Percentiles rank a stretch among this genome's conserved stretches.
Evolutionary conservation across 2,797 vertebrate genomes (phyloP).

Genomic region (Myripristis murdjan): DNA sequence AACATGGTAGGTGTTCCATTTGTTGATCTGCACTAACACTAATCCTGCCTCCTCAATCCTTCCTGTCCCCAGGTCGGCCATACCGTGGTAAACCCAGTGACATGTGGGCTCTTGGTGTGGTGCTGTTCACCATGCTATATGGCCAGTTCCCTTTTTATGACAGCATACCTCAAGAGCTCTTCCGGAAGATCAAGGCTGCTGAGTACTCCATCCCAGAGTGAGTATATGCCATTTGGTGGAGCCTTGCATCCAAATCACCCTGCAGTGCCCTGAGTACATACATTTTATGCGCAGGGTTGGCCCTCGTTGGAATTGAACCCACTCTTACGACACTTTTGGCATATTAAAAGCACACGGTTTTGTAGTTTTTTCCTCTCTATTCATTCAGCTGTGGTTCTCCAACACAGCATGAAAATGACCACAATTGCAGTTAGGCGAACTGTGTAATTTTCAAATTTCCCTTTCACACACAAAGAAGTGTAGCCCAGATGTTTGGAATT

Average conservation of each 20-base stretch:
- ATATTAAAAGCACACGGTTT: neutral
- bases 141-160: constrained; percentile 99
- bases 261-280: too few species aligned
- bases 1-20: neutral
- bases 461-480: neutral
- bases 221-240: constrained; percentile 46
- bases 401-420: neutral
- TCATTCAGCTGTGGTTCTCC: neutral
- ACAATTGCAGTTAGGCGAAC: neutral
- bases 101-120: constrained; percentile 98
- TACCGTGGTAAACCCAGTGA: constrained; percentile 98
- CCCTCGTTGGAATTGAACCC: neutral
- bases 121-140: constrained; percentile 99
- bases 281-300: too few species aligned
- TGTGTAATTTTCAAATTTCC: neutral
- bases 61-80: constrained; percentile 89
- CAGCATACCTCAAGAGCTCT: constrained; percentile 99
- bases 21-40: neutral
- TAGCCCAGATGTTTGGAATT: neutral
- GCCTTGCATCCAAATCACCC: too few species aligned
- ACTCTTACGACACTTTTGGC: neutral
- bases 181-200: constrained; percentile 99
- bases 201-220: constrained; percentile 99
- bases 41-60: neutral
- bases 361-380: neutral